Evolutionary conservation across 2,113 vertebrate species (phyloP).

Genomic region (Corythornis vintsioides): DNA sequence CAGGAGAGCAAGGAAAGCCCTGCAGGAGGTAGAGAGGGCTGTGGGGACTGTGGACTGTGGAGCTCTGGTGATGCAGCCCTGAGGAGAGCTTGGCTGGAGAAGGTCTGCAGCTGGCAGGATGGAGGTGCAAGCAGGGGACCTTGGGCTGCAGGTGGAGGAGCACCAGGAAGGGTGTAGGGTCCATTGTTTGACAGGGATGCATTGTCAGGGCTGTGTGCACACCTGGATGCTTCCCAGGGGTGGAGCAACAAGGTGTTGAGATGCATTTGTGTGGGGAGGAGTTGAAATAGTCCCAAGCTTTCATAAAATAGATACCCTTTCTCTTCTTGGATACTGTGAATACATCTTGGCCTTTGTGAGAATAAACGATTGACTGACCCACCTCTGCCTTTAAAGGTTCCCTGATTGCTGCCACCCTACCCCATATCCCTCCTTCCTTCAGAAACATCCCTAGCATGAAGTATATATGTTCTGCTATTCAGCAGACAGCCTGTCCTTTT

Average conservation of each 20-base stretch:
- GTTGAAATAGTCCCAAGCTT: background rate
- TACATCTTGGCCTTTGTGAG: background rate
- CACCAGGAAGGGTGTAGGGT: accelerated
- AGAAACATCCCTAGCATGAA: background rate
- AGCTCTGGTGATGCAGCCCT: accelerated
- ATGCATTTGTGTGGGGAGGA: background rate
- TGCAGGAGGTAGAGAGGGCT: accelerated
- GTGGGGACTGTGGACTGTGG: accelerated
- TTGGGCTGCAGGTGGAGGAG: background rate
- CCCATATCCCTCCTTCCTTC: background rate
- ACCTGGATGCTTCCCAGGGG: background rate
- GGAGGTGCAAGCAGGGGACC: background rate
- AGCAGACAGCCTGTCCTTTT: background rate
- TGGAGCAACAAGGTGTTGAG: background rate
- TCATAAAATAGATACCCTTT: background rate
- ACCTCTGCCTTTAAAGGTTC: background rate
- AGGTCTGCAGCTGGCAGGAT: background rate
- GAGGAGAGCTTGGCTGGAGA: background rate
- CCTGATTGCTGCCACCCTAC: background rate
- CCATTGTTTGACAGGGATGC: accelerated
- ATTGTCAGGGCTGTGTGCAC: background rate
- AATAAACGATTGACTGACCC: background rate
- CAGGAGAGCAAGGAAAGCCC: background rate
- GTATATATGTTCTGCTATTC: background rate
- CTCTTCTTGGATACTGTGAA: background rate